Evolutionary conservation across 2,888 invertebrate species (phyloP), one percentile per base, ranked within the genome.

Genomic region (Orthosia gracilis): DNA sequence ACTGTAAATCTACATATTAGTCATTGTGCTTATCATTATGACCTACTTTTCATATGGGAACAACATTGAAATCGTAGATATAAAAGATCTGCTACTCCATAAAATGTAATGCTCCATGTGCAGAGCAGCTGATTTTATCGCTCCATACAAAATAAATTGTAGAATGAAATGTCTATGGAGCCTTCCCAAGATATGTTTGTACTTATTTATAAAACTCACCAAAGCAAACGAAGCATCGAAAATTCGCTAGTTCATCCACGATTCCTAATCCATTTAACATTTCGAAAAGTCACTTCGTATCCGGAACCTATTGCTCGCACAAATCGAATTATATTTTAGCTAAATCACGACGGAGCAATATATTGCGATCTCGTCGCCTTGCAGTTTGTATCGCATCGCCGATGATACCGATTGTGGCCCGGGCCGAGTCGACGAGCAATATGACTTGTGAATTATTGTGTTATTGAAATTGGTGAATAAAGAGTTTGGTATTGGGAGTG

Each of bases 291-390:
- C 86, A 86, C 78, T 72, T 69, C 74, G 67, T 69, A 69, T 71
- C 74, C 59, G 77, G 85, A 84, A 86, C 85, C 72, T 84, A 86
- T 74, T 81, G 82, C 85, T 88, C 88, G 89, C 86, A 84, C 88
- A 88, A 90, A 91, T 89, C 89, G 84, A 89, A 91, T 92, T 89
- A 91, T 87, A 85, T 90, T 92, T 89, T 86, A 88, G 92, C 90
- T 83, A 82, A 89, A 88, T 92, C 91, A 92, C 88, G 89, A 69
- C 54, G 70, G 50, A 50, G 73, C 88, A 85, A 92, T 92, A 89
- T 87, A 86, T 84, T 81, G 74, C 61, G 78, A 81, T 74, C 79
- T 68, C 70, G 58, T 49, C 45, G 75, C 79, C 78, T 87, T 89
- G 90, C 89, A 89, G 82, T 83, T 67, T 76, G 82, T 85, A 84